Conservation (phyloP, 53 echinoderm and acorn worm genomes). For the Astropecten irregularis region DNA sequence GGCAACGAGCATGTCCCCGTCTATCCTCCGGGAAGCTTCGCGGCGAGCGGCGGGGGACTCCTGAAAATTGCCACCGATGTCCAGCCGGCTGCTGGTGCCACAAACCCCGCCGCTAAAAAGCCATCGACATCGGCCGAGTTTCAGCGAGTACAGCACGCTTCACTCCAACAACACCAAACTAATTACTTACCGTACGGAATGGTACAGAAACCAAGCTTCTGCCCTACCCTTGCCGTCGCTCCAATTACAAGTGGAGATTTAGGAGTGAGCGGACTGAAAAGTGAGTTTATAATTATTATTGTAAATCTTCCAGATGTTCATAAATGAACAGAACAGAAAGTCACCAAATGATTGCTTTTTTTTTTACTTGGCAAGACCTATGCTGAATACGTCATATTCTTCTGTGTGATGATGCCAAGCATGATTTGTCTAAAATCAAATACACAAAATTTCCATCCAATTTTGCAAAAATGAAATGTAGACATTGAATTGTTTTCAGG, state of each 20-base stretch:
- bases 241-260: background rate
- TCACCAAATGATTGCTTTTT: no score
- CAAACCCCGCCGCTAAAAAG: background rate
- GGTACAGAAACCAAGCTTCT: background rate
- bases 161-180: background rate
- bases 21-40: background rate
- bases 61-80: constrained; percentile 36
- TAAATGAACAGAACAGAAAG: no score
- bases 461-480: no score
- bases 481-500: no score
- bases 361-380: no score
- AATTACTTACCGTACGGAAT: no score
- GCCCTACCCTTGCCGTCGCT: constrained; percentile 12
- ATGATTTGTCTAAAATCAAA: no score
- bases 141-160: background rate
- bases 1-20: background rate
- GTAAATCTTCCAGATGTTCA: no score
- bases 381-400: no score
- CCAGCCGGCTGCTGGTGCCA: background rate
- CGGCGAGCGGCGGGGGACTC: background rate
- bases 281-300: constrained; percentile 26
- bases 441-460: no score
- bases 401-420: no score
- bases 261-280: background rate
- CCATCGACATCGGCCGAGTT: background rate